Evolutionary conservation across 2,888 invertebrate species (phyloP).

Genomic region (Cataglyphis altisquamis): DNA sequence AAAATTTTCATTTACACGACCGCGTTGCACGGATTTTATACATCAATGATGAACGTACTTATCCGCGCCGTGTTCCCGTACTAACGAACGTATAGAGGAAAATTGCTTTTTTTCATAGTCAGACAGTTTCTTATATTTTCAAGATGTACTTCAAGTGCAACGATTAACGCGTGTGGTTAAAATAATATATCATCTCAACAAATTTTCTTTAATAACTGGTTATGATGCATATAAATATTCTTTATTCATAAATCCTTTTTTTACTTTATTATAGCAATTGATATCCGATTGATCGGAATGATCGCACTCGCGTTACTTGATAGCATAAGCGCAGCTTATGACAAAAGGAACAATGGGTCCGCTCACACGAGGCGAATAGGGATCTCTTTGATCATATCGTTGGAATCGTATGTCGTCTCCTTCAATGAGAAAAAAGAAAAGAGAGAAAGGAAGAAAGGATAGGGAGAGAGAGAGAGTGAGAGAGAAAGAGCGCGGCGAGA

Average conservation of each 20-base stretch:
- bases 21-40: slow-evolving; percentile 42
- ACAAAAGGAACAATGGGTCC: slow-evolving; percentile 31
- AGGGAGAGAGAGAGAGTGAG: background rate
- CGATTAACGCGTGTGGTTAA: slow-evolving; percentile 22
- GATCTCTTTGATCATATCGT: slow-evolving; percentile 41
- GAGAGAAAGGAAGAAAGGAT: no score
- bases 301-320: slow-evolving; percentile 12
- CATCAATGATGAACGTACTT: slow-evolving; percentile 40
- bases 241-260: background rate
- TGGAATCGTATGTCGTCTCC: slow-evolving; percentile 38
- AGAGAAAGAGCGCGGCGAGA: slow-evolving; percentile 43
- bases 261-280: background rate
- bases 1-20: slow-evolving; percentile 47
- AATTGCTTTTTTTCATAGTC: slow-evolving; percentile 11
- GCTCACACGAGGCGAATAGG: slow-evolving; percentile 34
- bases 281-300: slow-evolving; percentile 12
- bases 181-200: background rate
- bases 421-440: slow-evolving; percentile 26
- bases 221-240: background rate
- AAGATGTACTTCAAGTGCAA: background rate
- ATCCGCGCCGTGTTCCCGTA: background rate
- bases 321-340: background rate
- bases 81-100: slow-evolving; percentile 37
- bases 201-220: slow-evolving; percentile 19
- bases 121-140: slow-evolving; percentile 29